Base-by-base conservation (phyloP, 2,113 vertebrate genomes). In the Mirza zaza region DNA sequence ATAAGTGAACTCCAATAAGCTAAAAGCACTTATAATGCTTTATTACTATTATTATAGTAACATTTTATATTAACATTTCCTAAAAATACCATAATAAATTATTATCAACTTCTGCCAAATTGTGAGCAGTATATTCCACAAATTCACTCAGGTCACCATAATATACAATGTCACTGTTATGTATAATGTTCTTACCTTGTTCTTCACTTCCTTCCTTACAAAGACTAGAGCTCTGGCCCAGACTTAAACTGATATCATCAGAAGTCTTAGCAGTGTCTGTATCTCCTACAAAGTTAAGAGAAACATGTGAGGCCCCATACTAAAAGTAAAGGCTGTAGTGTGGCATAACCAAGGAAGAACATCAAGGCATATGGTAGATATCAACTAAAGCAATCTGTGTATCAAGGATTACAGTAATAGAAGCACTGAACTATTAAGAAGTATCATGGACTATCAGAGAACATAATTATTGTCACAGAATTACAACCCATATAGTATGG, bases 201-300 rank as follows among this genome's bases (percentile, higher is more conserved):
- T 99, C 99, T 97, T 99, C 99, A 97, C 99, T 99, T 95, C 98
- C 99, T 97, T 99, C 99, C 98, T 99, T 99, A 98, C 99, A 99
- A 29, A 99, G 98, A 97, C 99, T 99, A 98, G 99, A 99, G 98
- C 99, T 99, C 97, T 99, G 99, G 82, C 99, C 99, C 91, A 99
- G 99, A 98, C 99, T 99, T 98, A 99, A 98, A 98, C 99, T 99
- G 98, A 99, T 99, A 98, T 99, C 99, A 98, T 99, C 99, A 97
- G 99, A 99, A 77, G 99, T 99, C 98, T 99, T 99, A 89, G 99
- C 99, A 97, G 99, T 98, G 88, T 99, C 99, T 97, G 98, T 99
- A 95, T 99, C 99, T 98, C 99, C 99, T 99, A 98, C 75, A 96
- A 97, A 97, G 88, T 94, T 96, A 97, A 98, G 90, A 96, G 93